A percentile compares a stretch with the other conserved stretches of the same genome.
phyloP scores from a whole-genome alignment of 1,140 invertebrate genomes.

The Amphibalanus amphitrite region DNA sequence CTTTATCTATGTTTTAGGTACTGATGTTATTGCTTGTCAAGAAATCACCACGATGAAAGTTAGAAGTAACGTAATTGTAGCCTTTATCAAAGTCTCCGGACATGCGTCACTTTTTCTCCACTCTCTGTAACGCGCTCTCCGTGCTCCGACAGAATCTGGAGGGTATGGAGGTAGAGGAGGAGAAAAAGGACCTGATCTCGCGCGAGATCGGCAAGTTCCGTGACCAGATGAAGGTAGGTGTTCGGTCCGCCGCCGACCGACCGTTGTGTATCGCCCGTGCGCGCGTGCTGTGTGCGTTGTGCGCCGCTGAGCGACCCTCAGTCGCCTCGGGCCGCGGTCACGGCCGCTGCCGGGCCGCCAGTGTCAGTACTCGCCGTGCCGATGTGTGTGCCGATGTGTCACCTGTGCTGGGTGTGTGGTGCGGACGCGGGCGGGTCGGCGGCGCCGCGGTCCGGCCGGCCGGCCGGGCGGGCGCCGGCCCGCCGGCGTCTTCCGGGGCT shows the following conservation, averaged over 20 bases:
- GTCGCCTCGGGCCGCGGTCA: no score
- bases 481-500: neutral
- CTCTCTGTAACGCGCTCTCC: no score
- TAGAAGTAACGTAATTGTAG: no score
- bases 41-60: no score
- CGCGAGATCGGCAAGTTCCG: conserved; percentile 91
- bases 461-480: no score
- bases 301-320: no score
- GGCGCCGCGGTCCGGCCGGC: no score
- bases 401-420: neutral
- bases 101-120: no score
- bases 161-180: conserved; percentile 73
- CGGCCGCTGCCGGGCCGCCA: neutral
- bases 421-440: neutral
- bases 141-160: conserved; percentile 37
- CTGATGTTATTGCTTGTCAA: no score
- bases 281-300: neutral
- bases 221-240: conserved; percentile 84
- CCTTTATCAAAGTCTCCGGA: no score
- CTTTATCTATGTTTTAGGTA: no score
- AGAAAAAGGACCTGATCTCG: conserved; percentile 80
- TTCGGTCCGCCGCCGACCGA: conserved; percentile 17
- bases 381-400: neutral
- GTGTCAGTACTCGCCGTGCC: neutral
- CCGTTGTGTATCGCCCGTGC: neutral